These are phyloP conservation scores for Cephalotes varians DNA, from an alignment of 2,888 invertebrate genomes.

Conservation along the genomic window DNA sequence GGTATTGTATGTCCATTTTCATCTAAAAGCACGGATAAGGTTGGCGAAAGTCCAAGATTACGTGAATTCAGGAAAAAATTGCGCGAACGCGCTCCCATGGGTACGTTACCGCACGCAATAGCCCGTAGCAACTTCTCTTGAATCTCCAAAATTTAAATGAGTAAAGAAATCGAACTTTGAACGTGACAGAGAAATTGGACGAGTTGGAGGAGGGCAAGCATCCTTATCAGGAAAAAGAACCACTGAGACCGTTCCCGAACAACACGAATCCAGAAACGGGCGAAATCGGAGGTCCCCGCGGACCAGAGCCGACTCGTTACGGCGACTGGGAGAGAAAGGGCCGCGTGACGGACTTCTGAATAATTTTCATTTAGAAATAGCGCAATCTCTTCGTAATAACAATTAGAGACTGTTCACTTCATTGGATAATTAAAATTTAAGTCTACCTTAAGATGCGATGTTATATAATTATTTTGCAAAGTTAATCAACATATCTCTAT, in stretches of 20 bases:
- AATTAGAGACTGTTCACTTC: neutral
- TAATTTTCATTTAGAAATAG: neutral
- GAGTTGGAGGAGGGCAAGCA: slow-evolving; percentile 90
- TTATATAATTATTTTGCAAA: neutral
- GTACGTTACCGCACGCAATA: slow-evolving; percentile 80
- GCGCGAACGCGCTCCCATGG: slow-evolving; percentile 88
- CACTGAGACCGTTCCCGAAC: slow-evolving; percentile 94
- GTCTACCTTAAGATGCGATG: neutral
- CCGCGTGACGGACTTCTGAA: slow-evolving; percentile 96
- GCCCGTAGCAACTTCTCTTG: neutral
- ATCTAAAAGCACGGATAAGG: slow-evolving; percentile 74
- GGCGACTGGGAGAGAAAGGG: slow-evolving; percentile 99
- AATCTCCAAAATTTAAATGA: neutral
- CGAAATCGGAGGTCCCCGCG: slow-evolving; percentile 97
- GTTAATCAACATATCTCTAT: no score
- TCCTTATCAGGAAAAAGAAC: slow-evolving; percentile 93
- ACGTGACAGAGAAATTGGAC: slow-evolving; percentile 91
- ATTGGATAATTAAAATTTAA: neutral
- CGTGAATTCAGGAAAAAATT: slow-evolving; percentile 92
- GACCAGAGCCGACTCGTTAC: slow-evolving; percentile 99
- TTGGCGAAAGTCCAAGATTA: slow-evolving; percentile 87
- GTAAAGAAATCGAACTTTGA: neutral
- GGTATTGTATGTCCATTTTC: slow-evolving; percentile 67
- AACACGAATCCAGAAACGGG: slow-evolving; percentile 97
- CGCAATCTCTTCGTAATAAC: neutral